Evolutionary conservation across 2,113 vertebrate species (phyloP).

Genomic region (Tragelaphus imberbis): DNA sequence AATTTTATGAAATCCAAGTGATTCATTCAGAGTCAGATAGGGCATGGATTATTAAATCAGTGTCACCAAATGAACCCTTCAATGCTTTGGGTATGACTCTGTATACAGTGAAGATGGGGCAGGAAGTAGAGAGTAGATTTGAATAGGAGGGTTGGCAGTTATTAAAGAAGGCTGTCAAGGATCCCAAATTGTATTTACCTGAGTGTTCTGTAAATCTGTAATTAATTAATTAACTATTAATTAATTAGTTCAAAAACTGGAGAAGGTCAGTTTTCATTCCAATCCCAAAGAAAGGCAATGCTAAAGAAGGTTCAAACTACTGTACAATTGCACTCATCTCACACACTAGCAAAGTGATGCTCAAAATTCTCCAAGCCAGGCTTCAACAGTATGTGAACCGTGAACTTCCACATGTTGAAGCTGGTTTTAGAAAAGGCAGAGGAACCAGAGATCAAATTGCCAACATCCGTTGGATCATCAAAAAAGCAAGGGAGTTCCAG

Average conservation of each 20-base stretch:
- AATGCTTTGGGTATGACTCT: neutral
- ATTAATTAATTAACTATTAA: neutral
- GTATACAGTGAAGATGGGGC: neutral
- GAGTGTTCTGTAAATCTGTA: neutral
- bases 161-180: neutral
- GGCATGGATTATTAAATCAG: neutral
- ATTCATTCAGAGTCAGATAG: neutral
- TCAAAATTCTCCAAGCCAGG: no score
- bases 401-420: no score
- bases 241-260: neutral
- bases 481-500: no score
- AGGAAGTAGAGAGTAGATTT: neutral
- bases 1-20: constrained; percentile 6
- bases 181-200: neutral
- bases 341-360: no score
- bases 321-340: no score
- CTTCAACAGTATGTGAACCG: no score
- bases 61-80: neutral
- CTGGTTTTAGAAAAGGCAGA: no score
- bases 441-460: no score
- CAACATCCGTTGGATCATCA: no score
- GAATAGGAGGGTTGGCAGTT: neutral
- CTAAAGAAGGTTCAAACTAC: no score
- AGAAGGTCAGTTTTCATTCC: no score
- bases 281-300: no score